Percentiles rank a stretch among this genome's conserved stretches.
Conservation (phyloP, 2,113 vertebrate genomes). For the Rhinichthys klamathensis region DNA sequence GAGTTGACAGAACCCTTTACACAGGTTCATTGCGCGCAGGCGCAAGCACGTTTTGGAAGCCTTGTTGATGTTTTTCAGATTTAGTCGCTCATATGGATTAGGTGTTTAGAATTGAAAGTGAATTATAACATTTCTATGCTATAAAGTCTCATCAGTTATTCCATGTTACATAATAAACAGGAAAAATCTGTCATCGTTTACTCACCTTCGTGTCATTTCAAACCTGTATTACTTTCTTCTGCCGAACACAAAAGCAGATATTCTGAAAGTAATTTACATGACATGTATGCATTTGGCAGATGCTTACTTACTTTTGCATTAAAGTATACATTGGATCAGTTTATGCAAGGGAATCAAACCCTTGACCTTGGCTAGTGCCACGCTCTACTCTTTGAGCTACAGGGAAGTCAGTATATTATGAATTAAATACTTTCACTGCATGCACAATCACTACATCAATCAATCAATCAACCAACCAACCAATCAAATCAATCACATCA, state of each 20-base stretch:
- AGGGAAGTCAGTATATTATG: not conserved
- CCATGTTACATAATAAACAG: not conserved
- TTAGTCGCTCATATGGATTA: too few species aligned
- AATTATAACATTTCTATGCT: not conserved
- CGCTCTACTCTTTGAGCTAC: too few species aligned
- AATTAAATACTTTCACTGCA: not conserved
- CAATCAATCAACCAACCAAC: not conserved
- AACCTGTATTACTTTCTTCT: not conserved
- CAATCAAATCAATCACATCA: not conserved
- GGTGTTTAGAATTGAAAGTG: not conserved
- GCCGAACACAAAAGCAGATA: too few species aligned
- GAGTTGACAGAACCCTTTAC: constrained; percentile 60
- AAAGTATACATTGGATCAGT: too few species aligned
- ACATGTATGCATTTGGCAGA: too few species aligned
- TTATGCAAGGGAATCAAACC: too few species aligned
- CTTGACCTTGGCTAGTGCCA: too few species aligned
- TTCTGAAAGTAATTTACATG: too few species aligned
- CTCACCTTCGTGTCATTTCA: not conserved
- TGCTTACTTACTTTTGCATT: not conserved
- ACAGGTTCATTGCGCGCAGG: constrained; percentile 32
- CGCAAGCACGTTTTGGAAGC: constrained; percentile 36
- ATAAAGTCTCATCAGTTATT: not conserved
- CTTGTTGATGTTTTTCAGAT: not conserved
- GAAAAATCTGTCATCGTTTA: not conserved
- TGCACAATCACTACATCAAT: not conserved